phyloP scores from a whole-genome alignment of 1,140 invertebrate genomes.

The Conus betulinus region DNA sequence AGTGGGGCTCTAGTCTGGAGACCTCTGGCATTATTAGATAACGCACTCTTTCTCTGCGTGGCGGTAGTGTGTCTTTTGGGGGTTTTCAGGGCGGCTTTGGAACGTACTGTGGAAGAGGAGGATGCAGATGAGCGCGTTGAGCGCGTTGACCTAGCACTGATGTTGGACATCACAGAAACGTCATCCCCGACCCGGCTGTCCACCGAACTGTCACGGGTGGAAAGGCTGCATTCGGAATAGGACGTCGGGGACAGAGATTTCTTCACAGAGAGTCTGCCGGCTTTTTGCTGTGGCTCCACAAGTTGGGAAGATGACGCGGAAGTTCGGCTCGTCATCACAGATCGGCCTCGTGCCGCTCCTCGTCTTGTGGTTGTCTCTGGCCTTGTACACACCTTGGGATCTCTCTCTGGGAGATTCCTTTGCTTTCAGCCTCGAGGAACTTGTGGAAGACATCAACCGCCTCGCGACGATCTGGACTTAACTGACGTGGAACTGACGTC shows the following conservation, averaged over 20 bases:
- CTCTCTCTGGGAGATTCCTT: neutral
- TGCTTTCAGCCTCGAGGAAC: neutral
- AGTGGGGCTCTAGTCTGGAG: neutral
- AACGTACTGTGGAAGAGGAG: neutral
- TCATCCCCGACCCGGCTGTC: constrained; percentile 18
- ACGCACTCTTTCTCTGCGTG: neutral
- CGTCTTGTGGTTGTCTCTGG: neutral
- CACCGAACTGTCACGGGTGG: constrained; percentile 28
- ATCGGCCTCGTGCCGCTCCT: neutral
- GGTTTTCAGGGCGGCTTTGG: neutral
- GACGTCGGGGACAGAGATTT: neutral
- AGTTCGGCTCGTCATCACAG: neutral
- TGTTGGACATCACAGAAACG: constrained; percentile 11
- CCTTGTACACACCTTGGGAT: neutral
- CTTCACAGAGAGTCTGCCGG: neutral
- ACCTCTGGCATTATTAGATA: neutral
- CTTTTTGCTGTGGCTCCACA: neutral
- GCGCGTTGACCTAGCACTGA: neutral
- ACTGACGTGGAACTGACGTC: constrained; percentile 5
- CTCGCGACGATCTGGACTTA: neutral
- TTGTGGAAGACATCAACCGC: constrained; percentile 1
- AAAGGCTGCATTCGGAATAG: neutral
- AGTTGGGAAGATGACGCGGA: neutral
- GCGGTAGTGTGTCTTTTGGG: neutral
- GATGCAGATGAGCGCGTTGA: neutral